Conservation (phyloP, 2,888 invertebrate species). For the Athalia circularis region DNA sequence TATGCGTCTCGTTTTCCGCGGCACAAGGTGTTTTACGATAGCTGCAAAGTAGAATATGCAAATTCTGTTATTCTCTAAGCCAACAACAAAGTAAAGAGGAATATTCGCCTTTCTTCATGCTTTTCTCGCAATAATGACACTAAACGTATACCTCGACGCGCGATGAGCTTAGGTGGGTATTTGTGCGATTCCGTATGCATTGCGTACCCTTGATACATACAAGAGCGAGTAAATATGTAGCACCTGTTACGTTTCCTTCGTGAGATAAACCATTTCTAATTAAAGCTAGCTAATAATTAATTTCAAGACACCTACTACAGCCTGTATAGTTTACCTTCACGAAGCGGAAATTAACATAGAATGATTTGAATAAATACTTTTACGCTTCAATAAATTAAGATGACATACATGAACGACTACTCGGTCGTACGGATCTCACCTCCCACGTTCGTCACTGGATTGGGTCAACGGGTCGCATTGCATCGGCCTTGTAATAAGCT, state of each 20-base stretch:
- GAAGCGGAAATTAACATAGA: conserved; percentile 8
- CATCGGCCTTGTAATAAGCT: background rate
- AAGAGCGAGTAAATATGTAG: background rate
- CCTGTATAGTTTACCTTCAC: conserved; percentile 11
- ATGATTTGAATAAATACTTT: background rate
- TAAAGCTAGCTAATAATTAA: conserved; percentile 22
- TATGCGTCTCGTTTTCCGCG: background rate
- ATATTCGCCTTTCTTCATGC: no score
- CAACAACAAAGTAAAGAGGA: background rate
- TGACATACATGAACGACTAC: no score
- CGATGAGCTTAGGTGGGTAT: background rate
- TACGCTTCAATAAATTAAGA: no score
- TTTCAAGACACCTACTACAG: conserved; percentile 16
- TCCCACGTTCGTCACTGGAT: conserved; percentile 1
- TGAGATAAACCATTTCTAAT: conserved; percentile 7
- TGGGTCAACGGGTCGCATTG: conserved; percentile 7
- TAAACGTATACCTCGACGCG: no score
- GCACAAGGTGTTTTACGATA: no score
- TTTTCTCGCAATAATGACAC: no score
- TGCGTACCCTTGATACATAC: background rate
- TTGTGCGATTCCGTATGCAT: background rate
- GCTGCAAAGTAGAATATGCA: no score
- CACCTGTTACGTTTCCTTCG: background rate
- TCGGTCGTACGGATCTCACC: background rate
- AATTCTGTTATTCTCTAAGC: background rate